Percentiles rank a stretch among this genome's conserved stretches.
Conservation (phyloP, 2,797 vertebrate genomes). For the Crocidura indochinensis region DNA sequence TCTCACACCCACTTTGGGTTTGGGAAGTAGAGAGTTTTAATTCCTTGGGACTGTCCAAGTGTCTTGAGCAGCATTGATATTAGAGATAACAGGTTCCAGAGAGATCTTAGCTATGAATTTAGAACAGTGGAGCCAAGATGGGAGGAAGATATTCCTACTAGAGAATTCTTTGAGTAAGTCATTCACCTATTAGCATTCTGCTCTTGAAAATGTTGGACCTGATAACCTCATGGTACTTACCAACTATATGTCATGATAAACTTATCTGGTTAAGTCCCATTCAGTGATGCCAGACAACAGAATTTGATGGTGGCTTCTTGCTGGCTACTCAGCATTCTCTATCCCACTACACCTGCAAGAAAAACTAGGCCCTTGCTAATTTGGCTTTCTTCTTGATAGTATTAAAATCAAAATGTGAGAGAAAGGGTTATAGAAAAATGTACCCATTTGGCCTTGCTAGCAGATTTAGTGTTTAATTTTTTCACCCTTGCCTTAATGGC, state of each 20-base stretch:
- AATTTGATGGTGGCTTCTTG: neutral
- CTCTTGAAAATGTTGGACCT: neutral
- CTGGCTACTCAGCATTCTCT: neutral
- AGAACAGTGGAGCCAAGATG: neutral
- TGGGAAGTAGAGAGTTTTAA: neutral
- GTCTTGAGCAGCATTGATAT: neutral
- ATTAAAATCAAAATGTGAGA: neutral
- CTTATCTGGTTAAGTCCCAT: neutral
- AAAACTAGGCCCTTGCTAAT: neutral
- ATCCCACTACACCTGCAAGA: conserved; percentile 6
- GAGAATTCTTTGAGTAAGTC: neutral
- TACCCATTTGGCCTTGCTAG: conserved; percentile 58
- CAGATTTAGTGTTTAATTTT: conserved; percentile 74
- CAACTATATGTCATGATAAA: neutral
- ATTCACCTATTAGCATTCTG: neutral
- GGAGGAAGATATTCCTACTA: neutral
- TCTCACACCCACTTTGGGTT: neutral
- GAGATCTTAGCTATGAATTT: neutral
- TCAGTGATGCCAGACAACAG: neutral
- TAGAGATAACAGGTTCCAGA: neutral
- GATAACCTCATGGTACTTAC: neutral
- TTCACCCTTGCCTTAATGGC: neutral
- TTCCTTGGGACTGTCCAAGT: neutral
- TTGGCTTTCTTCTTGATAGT: conserved; percentile 27
- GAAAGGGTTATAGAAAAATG: neutral